phyloP scores from a whole-genome alignment of 2,888 invertebrate species.

The Tenthredo scrophulariae region DNA sequence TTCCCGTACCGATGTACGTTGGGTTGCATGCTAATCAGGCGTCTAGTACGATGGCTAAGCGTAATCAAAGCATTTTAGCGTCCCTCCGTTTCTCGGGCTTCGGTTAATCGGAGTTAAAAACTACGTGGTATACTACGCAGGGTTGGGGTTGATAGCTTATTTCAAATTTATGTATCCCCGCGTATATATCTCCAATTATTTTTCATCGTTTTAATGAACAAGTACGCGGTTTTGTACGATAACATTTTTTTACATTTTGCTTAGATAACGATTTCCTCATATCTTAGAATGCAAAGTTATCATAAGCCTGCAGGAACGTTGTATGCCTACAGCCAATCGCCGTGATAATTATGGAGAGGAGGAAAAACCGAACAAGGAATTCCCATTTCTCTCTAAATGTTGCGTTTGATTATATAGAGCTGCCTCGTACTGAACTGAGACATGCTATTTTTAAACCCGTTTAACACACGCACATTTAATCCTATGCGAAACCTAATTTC shows the following conservation, averaged over 20 bases:
- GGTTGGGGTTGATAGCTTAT: background rate
- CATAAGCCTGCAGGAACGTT: background rate
- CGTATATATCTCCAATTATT: background rate
- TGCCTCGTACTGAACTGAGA: background rate
- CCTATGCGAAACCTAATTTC: background rate
- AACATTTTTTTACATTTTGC: background rate
- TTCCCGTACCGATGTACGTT: background rate
- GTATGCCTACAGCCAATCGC: background rate
- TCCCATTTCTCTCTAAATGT: background rate
- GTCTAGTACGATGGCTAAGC: background rate
- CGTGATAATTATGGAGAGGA: background rate
- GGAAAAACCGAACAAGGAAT: background rate
- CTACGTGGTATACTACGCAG: background rate
- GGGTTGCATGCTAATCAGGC: constrained; percentile 21
- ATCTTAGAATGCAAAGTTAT: background rate
- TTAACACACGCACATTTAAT: background rate
- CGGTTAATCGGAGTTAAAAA: background rate
- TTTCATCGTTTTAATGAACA: background rate
- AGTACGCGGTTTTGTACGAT: background rate
- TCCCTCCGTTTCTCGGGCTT: constrained; percentile 12
- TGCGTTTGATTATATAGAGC: background rate
- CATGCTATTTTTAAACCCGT: background rate
- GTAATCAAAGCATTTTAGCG: background rate
- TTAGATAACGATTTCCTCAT: background rate
- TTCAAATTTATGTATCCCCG: background rate